phyloP scores from a whole-genome alignment of 2,888 invertebrate species.

The Oscheius onirici region DNA sequence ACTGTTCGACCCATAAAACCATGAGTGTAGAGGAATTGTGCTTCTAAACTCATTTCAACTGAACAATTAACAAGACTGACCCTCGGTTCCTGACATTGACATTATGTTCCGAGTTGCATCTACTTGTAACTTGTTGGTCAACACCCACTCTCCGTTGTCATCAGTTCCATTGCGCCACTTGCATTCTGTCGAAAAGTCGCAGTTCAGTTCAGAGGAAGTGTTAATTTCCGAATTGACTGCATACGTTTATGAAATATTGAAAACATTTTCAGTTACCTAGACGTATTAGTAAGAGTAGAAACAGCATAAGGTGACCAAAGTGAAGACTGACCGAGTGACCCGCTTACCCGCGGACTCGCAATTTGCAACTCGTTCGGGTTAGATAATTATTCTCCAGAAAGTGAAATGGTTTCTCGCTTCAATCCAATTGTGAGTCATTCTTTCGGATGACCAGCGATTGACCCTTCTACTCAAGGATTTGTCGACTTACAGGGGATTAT shows the following conservation, averaged over 20 bases:
- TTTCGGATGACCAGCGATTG: too few relatives aligned
- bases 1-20: conserved; percentile 57
- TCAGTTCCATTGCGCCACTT: conserved; percentile 64
- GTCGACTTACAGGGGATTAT: too few relatives aligned
- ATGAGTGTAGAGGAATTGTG: conserved; percentile 51
- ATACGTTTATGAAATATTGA: background rate
- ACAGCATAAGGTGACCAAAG: conserved; percentile 17
- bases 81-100: conserved; percentile 34
- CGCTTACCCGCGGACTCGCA: conserved; percentile 7
- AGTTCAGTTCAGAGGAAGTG: conserved; percentile 63
- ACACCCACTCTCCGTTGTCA: conserved; percentile 37
- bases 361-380: conserved; percentile 12
- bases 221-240: conserved; percentile 51
- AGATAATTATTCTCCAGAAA: too few relatives aligned
- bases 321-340: conserved; percentile 29
- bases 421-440: too few relatives aligned
- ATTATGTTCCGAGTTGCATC: conserved; percentile 32
- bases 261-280: background rate
- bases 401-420: too few relatives aligned
- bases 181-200: conserved; percentile 60
- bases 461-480: too few relatives aligned
- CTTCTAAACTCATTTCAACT: background rate
- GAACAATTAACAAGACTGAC: conserved; percentile 13
- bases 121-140: conserved; percentile 34
- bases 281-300: background rate